phyloP scores from a whole-genome alignment of 2,797 vertebrate genomes.

The Liasis olivaceus region DNA sequence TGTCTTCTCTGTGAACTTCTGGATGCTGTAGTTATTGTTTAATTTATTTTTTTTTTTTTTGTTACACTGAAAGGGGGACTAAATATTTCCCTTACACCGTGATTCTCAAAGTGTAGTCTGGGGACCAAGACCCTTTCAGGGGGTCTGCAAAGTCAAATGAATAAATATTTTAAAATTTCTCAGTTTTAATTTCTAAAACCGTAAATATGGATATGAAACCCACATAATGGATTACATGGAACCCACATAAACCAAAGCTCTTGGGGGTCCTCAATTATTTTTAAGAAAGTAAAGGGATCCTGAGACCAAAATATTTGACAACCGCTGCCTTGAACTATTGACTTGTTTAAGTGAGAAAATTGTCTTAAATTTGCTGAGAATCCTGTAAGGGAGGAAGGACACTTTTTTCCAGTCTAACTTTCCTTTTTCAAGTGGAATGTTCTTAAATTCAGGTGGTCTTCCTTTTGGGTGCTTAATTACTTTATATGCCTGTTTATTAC shows the following conservation, averaged over 20 bases:
- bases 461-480: not conserved
- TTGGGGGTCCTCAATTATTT: not conserved
- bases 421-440: not conserved
- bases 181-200: not conserved
- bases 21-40: not conserved
- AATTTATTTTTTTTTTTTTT: not conserved
- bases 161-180: not conserved
- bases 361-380: not conserved
- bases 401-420: not conserved
- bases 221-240: too few relatives aligned
- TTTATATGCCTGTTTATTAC: not conserved
- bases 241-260: not conserved
- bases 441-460: not conserved
- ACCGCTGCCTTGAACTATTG: not conserved
- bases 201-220: not conserved
- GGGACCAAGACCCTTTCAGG: not conserved
- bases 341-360: not conserved
- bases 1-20: not conserved
- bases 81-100: not conserved
- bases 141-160: not conserved
- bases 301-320: not conserved
- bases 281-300: not conserved
- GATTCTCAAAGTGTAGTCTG: not conserved
- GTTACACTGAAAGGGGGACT: not conserved
- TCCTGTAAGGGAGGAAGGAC: not conserved